Percentiles rank a stretch among this genome's conserved stretches.
These are phyloP conservation scores for Coryphaenoides rupestris DNA, from an alignment of 2,113 vertebrate genomes.

Conservation along the genomic window DNA sequence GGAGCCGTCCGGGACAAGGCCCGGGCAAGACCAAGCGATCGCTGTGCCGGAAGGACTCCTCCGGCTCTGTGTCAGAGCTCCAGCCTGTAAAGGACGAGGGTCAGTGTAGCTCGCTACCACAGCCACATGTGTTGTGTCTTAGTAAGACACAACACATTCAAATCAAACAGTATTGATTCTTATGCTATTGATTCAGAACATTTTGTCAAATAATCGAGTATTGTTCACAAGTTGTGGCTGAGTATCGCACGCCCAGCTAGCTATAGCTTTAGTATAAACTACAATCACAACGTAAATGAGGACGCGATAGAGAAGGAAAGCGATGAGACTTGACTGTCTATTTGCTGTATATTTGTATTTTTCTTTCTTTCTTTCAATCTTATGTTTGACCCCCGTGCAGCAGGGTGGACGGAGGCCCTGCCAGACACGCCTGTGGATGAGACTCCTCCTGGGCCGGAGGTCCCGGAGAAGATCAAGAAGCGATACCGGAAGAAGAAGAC, in stretches of 20 bases:
- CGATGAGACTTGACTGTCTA: neutral
- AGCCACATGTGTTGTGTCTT: neutral
- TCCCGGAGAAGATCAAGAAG: constrained; percentile 93
- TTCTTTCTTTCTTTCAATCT: too few relatives aligned
- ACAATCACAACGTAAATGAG: neutral
- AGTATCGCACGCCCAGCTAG: neutral
- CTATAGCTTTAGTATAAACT: neutral
- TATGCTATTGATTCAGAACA: too few relatives aligned
- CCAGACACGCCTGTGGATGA: constrained; percentile 86
- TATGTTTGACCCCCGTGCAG: neutral
- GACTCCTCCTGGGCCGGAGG: constrained; percentile 77
- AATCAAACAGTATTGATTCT: too few relatives aligned
- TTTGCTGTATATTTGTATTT: neutral
- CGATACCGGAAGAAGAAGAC: constrained; percentile 97
- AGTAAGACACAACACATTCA: too few relatives aligned
- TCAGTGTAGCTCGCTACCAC: constrained; percentile 43
- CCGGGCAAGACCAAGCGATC: constrained; percentile 87
- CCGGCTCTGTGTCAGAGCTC: constrained; percentile 88
- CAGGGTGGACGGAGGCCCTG: constrained; percentile 84
- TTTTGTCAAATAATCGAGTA: too few relatives aligned
- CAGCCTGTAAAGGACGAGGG: constrained; percentile 84
- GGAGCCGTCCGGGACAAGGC: constrained; percentile 89
- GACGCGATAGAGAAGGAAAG: neutral
- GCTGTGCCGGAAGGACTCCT: constrained; percentile 90
- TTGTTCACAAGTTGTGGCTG: too few relatives aligned